Evolutionary conservation across 2,888 invertebrate species (phyloP).

Genomic region (Siphlonurus alternatus): DNA sequence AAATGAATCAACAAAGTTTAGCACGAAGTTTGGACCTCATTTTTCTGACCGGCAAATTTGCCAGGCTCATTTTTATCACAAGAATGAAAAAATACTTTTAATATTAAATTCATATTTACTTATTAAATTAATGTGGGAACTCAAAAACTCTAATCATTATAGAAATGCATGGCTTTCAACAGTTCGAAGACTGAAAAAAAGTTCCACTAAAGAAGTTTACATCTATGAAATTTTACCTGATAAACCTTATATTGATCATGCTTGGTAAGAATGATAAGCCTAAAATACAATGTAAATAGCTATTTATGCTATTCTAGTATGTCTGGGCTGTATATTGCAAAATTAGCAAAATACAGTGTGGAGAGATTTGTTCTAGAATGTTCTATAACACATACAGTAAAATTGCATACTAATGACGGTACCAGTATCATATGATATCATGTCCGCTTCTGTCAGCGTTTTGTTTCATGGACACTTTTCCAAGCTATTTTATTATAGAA

Average conservation of each 20-base stretch:
- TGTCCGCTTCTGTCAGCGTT: no score
- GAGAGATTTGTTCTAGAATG: no score
- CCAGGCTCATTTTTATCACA: neutral
- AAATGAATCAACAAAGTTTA: neutral
- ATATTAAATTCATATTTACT: neutral
- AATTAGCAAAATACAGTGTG: no score
- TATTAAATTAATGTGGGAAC: neutral
- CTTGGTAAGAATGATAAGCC: constrained; percentile 4
- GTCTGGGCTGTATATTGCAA: no score
- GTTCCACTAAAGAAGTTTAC: neutral
- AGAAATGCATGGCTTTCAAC: neutral
- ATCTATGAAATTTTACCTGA: constrained; percentile 2
- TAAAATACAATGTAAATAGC: no score
- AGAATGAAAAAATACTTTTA: neutral
- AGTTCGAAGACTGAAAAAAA: neutral
- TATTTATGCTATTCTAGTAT: neutral
- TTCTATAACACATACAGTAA: no score
- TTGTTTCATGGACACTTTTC: no score
- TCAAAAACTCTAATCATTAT: neutral
- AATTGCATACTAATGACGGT: no score
- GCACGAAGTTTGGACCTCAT: no score
- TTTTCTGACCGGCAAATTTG: no score
- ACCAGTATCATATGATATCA: neutral
- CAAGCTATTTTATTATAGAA: no score
- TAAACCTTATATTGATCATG: neutral